These are phyloP conservation scores for Parapsyche elsis DNA, from an alignment of 1,140 invertebrate species.

Conservation along the genomic window DNA sequence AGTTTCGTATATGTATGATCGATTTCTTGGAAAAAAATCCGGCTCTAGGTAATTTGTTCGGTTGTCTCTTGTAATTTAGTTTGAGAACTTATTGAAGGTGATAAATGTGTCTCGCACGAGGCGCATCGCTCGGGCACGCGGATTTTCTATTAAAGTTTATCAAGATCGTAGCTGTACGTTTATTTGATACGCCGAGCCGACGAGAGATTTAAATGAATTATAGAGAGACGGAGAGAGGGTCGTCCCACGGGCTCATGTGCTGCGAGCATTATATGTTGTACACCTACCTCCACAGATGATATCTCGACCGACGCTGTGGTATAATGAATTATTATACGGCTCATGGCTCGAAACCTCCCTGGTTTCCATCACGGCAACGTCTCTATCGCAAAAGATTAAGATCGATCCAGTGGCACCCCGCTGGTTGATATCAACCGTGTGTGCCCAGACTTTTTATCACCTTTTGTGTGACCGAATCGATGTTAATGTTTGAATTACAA, in stretches of 20 bases:
- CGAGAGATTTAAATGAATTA: constrained; percentile 37
- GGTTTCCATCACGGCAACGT: constrained; percentile 7
- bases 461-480: too few relatives aligned
- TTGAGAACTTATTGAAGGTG: constrained; percentile 12
- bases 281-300: neutral
- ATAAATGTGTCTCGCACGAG: neutral
- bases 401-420: neutral
- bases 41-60: neutral
- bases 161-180: constrained; percentile 25
- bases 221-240: neutral
- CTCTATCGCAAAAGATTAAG: constrained; percentile 4
- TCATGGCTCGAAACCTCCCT: neutral
- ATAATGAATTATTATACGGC: constrained; percentile 28
- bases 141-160: constrained; percentile 36
- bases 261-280: constrained; percentile 6
- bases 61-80: neutral
- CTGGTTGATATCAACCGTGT: neutral
- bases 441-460: neutral
- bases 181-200: constrained; percentile 37
- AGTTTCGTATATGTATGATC: too few relatives aligned
- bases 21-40: too few relatives aligned
- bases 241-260: constrained; percentile 23
- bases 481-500: too few relatives aligned
- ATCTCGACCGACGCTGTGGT: constrained; percentile 3
- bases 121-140: neutral